Evolutionary conservation across 2,797 vertebrate species (phyloP).

Genomic region (Paguma larvata): DNA sequence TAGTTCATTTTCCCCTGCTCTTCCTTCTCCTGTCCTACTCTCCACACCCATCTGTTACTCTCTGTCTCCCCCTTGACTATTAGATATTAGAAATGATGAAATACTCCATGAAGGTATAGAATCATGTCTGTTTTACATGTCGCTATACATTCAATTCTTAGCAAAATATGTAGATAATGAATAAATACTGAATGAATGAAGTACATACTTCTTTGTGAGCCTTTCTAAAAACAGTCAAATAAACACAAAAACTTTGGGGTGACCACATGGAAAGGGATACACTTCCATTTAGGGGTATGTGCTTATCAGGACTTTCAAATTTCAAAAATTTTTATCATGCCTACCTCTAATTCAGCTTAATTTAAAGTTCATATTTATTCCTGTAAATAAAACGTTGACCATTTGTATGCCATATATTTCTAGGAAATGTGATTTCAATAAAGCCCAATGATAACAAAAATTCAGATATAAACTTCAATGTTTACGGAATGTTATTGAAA

Average conservation of each 20-base stretch:
- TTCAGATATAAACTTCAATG: neutral
- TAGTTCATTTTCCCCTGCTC: neutral
- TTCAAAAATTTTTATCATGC: neutral
- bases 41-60: rapidly evolving
- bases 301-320: neutral
- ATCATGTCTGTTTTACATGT: neutral
- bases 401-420: neutral
- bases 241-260: neutral
- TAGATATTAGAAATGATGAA: neutral
- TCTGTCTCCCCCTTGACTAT: neutral
- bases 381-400: too few relatives aligned
- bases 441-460: neutral
- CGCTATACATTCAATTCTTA: neutral
- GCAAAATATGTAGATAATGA: neutral
- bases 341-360: neutral
- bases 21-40: neutral
- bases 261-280: neutral
- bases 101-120: neutral
- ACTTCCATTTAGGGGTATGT: neutral
- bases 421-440: neutral
- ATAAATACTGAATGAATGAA: neutral
- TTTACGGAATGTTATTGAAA: neutral
- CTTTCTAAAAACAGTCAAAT: neutral
- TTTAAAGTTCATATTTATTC: neutral
- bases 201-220: neutral